Percentiles rank a stretch among this genome's conserved stretches.
These are phyloP conservation scores for Hiodon alosoides DNA, from an alignment of 2,113 vertebrate genomes.

Conservation along the genomic window DNA sequence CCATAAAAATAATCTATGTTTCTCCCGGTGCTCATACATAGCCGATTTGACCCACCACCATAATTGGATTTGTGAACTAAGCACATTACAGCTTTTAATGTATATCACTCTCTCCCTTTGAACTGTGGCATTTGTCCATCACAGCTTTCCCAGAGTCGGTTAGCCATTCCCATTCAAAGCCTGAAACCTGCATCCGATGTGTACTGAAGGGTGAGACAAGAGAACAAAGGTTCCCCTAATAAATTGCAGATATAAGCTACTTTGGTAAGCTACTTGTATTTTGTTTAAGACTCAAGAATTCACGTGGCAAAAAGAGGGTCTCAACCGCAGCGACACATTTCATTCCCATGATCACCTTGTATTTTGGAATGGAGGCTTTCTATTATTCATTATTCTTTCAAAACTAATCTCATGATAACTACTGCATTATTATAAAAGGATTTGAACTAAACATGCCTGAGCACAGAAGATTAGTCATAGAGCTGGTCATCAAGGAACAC, in stretches of 20 bases:
- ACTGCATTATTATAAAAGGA: not conserved
- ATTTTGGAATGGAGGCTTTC: not conserved
- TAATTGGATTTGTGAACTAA: not conserved
- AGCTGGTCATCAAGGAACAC: not conserved
- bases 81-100: not conserved
- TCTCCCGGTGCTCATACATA: not conserved
- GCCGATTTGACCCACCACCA: not conserved
- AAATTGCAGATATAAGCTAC: not conserved
- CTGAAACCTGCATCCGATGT: not conserved
- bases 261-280: too few relatives aligned
- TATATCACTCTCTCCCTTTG: not conserved
- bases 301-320: too few relatives aligned
- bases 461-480: constrained; percentile 1
- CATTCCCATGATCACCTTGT: not conserved
- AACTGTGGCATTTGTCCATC: not conserved
- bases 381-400: not conserved
- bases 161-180: not conserved
- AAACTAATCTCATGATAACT: not conserved
- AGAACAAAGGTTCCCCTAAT: not conserved
- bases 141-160: not conserved
- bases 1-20: not conserved
- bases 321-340: too few relatives aligned
- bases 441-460: not conserved
- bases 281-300: too few relatives aligned
- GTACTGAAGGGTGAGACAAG: not conserved